phyloP scores from a whole-genome alignment of 2,113 vertebrate genomes.

The Coreoperca whiteheadi region DNA sequence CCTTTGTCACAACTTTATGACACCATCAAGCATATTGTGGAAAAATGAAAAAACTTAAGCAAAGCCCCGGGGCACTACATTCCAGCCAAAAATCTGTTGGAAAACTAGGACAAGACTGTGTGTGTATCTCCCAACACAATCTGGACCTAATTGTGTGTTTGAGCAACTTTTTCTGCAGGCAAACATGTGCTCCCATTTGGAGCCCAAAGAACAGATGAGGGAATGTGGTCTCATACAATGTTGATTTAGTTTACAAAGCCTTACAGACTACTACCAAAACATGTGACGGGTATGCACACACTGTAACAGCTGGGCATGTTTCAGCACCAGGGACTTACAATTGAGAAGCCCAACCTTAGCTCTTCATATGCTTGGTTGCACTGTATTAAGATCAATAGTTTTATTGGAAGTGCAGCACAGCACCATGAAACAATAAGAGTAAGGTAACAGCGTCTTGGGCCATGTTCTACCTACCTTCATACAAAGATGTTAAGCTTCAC shows the following conservation, averaged over 20 bases:
- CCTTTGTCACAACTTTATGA: conserved; percentile 49
- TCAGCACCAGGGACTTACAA: not conserved
- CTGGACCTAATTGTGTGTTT: conserved; percentile 37
- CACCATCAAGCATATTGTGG: conserved; percentile 32
- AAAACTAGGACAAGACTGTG: conserved; percentile 67
- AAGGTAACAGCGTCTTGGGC: not conserved
- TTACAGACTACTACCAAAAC: conserved; percentile 4
- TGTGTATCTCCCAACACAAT: conserved; percentile 39
- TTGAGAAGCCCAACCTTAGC: not conserved
- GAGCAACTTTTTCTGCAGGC: conserved; percentile 43
- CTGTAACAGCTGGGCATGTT: not conserved
- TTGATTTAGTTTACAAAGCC: conserved; percentile 27
- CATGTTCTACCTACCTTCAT: not conserved
- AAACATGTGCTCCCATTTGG: conserved; percentile 20
- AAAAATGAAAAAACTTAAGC: conserved; percentile 28
- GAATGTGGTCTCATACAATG: conserved; percentile 30
- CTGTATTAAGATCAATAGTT: not conserved
- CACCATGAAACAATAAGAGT: not conserved
- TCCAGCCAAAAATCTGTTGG: conserved; percentile 60
- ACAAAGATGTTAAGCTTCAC: not conserved
- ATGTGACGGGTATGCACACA: not conserved
- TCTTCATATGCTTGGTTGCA: not conserved
- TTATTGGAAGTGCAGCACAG: not conserved
- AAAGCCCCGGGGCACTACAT: conserved; percentile 33
- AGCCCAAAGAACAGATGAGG: conserved; percentile 38